Base-by-base conservation (phyloP, 2,113 vertebrate species). In the Chinchilla lanigera region DNA sequence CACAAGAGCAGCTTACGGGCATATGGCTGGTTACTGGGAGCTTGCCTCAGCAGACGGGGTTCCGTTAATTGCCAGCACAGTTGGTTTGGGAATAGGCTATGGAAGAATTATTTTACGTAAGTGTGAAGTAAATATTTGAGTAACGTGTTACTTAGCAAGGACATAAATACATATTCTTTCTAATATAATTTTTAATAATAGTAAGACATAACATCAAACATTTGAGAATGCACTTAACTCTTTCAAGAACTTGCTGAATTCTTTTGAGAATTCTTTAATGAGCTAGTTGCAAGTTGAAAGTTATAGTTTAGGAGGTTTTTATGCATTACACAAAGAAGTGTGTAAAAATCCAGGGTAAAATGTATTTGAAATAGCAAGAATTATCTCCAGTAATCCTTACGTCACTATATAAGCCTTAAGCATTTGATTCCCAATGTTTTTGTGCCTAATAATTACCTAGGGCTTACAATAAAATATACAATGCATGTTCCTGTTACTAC, bases 381-480 rank as follows among this genome's bases (percentile, higher is more conserved):
- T 94, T 75, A 10, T 73, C 52, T 95, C 35, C 80, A 60, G 52
- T 61, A 90, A 92, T 47, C 22, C n/a, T 87, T 89, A 78, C 33
- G 20, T 93, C 65, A 61, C 71, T 89, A 20, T 61, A 28, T 78
- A 86, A 88, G 58, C 35, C 47, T 96, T 94, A 63, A 78, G 82
- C 16, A 89, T 56, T 65, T 69, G 47, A 88, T 63, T 86, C 41
- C 56, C 60, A 78, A 65, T 90, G 92, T 89, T 95, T 92, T 80
- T 89, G 8, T 92, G 54, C 47, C 90, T 86, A 89, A 92, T 93
- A 86, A 95, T 93, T 91, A 78, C 52, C 38, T 86, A 93, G 30
- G 33, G 67, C 73, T 96, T 86, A 96, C 67, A 95, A 90, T 85
- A 89, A 96, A 96, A 95, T 77, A 77, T 78, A 52, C 65, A 95